Evolutionary conservation across 1,140 invertebrate species (phyloP).

Genomic region (Cherax quadricarinatus): DNA sequence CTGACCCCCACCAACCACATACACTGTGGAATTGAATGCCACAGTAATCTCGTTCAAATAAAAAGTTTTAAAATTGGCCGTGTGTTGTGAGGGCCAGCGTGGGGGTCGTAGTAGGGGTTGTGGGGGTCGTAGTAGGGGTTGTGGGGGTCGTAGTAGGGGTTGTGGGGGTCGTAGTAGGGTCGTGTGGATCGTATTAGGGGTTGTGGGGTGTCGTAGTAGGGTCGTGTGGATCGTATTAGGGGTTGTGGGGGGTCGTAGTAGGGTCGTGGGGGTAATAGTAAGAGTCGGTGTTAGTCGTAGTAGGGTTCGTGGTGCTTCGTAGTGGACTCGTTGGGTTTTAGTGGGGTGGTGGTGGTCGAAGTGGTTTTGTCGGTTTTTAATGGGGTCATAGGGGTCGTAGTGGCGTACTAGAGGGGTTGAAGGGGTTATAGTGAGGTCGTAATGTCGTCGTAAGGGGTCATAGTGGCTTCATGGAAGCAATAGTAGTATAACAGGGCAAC

Average conservation of each 20-base stretch:
- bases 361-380: too few relatives aligned
- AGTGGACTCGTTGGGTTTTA: background rate
- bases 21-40: conserved; percentile 14
- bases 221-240: too few relatives aligned
- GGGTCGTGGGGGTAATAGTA: too few relatives aligned
- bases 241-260: background rate
- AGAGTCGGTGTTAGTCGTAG: too few relatives aligned
- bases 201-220: background rate
- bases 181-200: too few relatives aligned
- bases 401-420: background rate
- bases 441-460: too few relatives aligned
- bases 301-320: too few relatives aligned
- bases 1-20: background rate
- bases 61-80: conserved; percentile 19
- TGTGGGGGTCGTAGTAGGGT: background rate
- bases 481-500: too few relatives aligned
- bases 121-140: background rate
- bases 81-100: background rate
- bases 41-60: background rate
- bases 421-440: too few relatives aligned
- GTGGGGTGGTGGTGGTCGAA: background rate
- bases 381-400: background rate
- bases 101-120: background rate
- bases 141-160: background rate
- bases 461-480: too few relatives aligned